These are phyloP conservation scores for Nasonia giraulti DNA, from an alignment of 1,140 invertebrate species.

Conservation along the genomic window DNA sequence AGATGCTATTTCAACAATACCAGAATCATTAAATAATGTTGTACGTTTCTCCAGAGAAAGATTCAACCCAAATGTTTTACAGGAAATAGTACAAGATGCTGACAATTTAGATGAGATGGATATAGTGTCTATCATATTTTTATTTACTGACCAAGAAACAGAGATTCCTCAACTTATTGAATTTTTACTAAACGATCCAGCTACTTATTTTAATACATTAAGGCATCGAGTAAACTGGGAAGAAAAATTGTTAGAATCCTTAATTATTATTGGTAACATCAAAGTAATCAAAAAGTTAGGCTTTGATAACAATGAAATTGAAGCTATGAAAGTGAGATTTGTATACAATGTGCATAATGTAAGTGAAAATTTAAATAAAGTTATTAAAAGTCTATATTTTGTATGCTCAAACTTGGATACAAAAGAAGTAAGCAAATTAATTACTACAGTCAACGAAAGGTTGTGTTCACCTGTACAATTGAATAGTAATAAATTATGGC, in stretches of 20 bases:
- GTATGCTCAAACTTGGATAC: conserved; percentile 9
- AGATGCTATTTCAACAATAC: conserved; percentile 5
- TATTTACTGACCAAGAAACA: conserved; percentile 33
- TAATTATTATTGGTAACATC: conserved; percentile 27
- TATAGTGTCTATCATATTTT: conserved; percentile 43
- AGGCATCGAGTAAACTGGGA: background rate
- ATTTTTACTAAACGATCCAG: background rate
- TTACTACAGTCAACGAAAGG: conserved; percentile 8
- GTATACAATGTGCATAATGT: conserved; percentile 6
- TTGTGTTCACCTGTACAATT: background rate
- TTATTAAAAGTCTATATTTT: conserved; percentile 48
- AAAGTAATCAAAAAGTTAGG: conserved; percentile 37
- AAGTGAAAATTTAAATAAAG: conserved; percentile 30
- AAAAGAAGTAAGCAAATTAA: conserved; percentile 12
- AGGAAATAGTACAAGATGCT: background rate
- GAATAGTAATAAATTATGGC: background rate
- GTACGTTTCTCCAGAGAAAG: background rate
- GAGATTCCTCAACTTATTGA: background rate
- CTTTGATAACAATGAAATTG: conserved; percentile 16
- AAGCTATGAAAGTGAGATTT: background rate
- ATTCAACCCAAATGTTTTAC: conserved; percentile 24
- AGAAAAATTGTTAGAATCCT: conserved; percentile 43
- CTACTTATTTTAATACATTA: background rate
- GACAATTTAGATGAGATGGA: conserved; percentile 27
- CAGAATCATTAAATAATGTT: background rate